A percentile compares a stretch with the other conserved stretches of the same genome.
phyloP scores from a whole-genome alignment of 2,113 vertebrate species.

The Anas platyrhynchos region DNA sequence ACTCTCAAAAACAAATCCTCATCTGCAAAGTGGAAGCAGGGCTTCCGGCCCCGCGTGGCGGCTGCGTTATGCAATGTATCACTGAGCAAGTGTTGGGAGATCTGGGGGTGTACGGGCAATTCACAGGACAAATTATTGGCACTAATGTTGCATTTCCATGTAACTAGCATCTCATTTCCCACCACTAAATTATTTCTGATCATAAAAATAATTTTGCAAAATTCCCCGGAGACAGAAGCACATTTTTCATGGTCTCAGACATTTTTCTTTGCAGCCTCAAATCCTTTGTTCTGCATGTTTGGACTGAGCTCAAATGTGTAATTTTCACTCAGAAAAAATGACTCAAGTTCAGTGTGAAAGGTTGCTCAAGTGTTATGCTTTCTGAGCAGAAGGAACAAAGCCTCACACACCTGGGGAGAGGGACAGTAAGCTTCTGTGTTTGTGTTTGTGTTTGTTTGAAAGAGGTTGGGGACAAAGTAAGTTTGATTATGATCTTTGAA shows the following conservation, averaged over 20 bases:
- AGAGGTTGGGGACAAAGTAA: neutral
- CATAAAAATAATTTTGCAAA: neutral
- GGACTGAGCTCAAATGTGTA: neutral
- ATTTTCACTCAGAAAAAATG: neutral
- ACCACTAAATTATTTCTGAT: constrained; percentile 21
- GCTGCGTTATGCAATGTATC: neutral
- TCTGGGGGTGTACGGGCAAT: neutral
- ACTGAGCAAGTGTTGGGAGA: neutral
- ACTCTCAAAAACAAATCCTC: neutral
- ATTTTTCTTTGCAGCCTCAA: neutral
- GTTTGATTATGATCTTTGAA: neutral
- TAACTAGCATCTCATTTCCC: constrained; percentile 7
- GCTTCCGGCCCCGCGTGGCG: accelerated
- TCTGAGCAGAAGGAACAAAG: neutral
- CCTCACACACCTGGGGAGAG: neutral
- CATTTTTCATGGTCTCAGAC: neutral
- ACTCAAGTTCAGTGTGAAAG: neutral
- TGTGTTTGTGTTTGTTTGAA: neutral
- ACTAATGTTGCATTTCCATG: neutral
- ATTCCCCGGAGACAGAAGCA: neutral
- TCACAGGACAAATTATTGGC: neutral
- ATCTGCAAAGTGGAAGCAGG: neutral
- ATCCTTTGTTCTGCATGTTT: neutral
- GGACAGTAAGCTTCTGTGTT: neutral
- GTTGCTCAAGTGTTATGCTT: neutral